Conservation (phyloP, 2,797 vertebrate species). For the Lutjanus argentimaculatus region DNA sequence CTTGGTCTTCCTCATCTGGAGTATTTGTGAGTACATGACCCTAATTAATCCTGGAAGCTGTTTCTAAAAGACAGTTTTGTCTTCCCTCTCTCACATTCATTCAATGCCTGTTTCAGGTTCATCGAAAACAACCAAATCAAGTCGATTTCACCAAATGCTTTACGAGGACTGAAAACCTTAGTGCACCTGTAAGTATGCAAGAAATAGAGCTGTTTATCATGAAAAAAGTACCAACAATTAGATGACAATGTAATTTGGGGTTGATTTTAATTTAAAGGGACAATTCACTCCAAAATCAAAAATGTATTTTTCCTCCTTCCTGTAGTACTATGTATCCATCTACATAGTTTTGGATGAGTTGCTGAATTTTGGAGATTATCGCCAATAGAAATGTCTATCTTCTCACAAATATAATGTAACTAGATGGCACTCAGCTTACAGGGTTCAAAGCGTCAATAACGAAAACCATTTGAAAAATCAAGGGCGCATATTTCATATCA, state of each 20-base stretch:
- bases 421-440: no score
- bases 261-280: not conserved
- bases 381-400: no score
- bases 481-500: no score
- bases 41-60: not conserved
- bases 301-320: no score
- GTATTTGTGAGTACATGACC: slow-evolving; percentile 93
- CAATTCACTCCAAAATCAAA: no score
- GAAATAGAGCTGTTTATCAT: not conserved
- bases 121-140: slow-evolving; percentile 99
- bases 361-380: no score
- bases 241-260: not conserved
- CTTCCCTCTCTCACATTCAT: not conserved
- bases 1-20: slow-evolving; percentile 97
- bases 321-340: no score
- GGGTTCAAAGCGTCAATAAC: no score
- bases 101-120: slow-evolving; percentile 89
- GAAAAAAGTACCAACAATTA: not conserved
- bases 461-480: no score
- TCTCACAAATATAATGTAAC: no score
- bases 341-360: no score
- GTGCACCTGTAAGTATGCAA: slow-evolving; percentile 95
- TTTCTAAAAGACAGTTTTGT: not conserved
- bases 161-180: slow-evolving; percentile 95
- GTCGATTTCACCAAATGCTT: slow-evolving; percentile 94